A percentile compares a stretch with the other conserved stretches of the same genome.
Conservation (phyloP, 2,888 invertebrate genomes). For the Torymus aiolomorphi region DNA sequence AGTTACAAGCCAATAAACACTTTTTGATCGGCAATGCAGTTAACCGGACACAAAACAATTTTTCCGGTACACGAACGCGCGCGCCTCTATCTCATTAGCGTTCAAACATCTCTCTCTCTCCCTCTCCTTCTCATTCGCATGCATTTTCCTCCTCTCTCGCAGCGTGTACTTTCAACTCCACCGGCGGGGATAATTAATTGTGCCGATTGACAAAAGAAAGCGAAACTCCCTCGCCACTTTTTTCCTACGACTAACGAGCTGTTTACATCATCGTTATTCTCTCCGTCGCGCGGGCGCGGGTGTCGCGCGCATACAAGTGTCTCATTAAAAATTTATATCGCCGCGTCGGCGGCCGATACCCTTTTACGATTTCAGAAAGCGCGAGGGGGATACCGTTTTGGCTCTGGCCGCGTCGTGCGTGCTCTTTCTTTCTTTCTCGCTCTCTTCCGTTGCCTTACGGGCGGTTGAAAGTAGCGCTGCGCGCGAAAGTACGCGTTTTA, state of each 20-base stretch:
- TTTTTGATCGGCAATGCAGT: too few species aligned
- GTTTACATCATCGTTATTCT: conserved; percentile 49
- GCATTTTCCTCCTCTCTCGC: background rate
- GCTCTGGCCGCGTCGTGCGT: background rate
- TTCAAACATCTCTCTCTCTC: conserved; percentile 18
- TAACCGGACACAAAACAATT: background rate
- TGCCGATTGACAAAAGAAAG: conserved; percentile 48
- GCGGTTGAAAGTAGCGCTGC: too few species aligned
- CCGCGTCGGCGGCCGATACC: background rate
- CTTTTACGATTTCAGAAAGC: conserved; percentile 32
- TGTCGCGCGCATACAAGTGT: conserved; percentile 21
- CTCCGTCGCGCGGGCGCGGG: conserved; percentile 8
- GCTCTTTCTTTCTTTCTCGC: too few species aligned
- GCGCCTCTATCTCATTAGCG: conserved; percentile 39
- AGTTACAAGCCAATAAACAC: too few species aligned
- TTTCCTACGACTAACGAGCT: conserved; percentile 52
- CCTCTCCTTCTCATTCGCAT: conserved; percentile 36
- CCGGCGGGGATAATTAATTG: conserved; percentile 46
- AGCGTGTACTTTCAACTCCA: conserved; percentile 29
- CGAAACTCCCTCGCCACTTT: background rate
- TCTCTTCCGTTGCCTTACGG: too few species aligned
- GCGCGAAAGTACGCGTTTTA: background rate
- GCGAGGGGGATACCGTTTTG: conserved; percentile 1
- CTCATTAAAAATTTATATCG: conserved; percentile 54
- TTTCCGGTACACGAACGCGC: background rate